These are phyloP conservation scores for Watsonalla binaria DNA, from an alignment of 2,888 invertebrate species.

Conservation along the genomic window DNA sequence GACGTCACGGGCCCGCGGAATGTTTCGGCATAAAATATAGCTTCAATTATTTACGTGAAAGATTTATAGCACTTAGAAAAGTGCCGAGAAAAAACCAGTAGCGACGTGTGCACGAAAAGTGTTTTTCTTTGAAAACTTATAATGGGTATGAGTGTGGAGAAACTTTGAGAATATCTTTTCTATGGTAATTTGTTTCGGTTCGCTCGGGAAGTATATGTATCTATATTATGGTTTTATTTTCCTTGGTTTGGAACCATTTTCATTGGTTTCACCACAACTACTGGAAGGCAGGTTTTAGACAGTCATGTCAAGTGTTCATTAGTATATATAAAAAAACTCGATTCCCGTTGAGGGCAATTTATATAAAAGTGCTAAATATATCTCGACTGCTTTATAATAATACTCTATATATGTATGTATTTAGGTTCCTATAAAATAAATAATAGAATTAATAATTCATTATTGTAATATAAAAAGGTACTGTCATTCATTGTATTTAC, in stretches of 20 bases:
- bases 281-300: too few species aligned
- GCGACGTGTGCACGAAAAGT: constrained; percentile 78
- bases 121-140: constrained; percentile 78
- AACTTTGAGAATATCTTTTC: constrained; percentile 71
- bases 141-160: constrained; percentile 75
- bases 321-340: too few species aligned
- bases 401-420: too few species aligned
- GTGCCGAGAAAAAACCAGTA: constrained; percentile 75
- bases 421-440: too few species aligned
- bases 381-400: too few species aligned
- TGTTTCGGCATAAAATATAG: constrained; percentile 80
- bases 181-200: constrained; percentile 77
- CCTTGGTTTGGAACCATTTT: too few species aligned
- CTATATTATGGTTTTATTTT: constrained; percentile 32
- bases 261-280: not conserved
- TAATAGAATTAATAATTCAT: too few species aligned
- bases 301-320: too few species aligned
- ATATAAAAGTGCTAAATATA: too few species aligned
- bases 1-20: constrained; percentile 71
- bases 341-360: too few species aligned
- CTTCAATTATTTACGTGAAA: constrained; percentile 80
- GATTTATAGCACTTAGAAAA: constrained; percentile 78
- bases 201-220: constrained; percentile 57
- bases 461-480: too few species aligned
- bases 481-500: too few species aligned